These are phyloP conservation scores for Chrysaora quinquecirrha DNA, from an alignment of 30 jellyfish, hydroid and myxozoan genomes.

Conservation along the genomic window DNA sequence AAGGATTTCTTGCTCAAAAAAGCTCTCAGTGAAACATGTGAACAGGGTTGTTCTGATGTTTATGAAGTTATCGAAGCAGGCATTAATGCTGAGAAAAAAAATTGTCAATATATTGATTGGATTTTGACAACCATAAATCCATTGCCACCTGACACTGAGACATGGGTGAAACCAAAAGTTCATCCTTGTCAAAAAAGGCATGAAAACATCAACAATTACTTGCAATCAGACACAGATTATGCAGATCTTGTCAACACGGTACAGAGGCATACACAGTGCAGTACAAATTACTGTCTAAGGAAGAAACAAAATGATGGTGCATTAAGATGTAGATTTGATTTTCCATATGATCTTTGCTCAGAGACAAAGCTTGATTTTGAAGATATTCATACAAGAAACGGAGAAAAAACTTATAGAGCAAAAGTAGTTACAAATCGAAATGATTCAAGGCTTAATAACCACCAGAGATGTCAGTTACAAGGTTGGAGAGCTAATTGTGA, in stretches of 20 bases:
- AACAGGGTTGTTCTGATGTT: neutral
- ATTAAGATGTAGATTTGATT: conserved; percentile 13
- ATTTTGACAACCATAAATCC: conserved; percentile 22
- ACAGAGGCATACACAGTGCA: conserved; percentile 27
- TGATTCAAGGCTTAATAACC: conserved; percentile 24
- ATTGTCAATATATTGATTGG: conserved; percentile 28
- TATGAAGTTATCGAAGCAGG: neutral
- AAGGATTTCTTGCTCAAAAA: conserved; percentile 28
- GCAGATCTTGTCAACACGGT: conserved; percentile 36
- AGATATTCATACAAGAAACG: conserved; percentile 33
- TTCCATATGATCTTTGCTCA: conserved; percentile 14
- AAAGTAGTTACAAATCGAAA: conserved; percentile 14
- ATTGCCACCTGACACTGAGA: conserved; percentile 36
- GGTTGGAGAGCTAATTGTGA: too few species aligned
- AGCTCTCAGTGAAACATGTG: neutral
- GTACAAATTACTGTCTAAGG: neutral
- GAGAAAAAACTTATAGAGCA: conserved; percentile 3
- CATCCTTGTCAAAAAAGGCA: conserved; percentile 20
- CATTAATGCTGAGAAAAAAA: neutral
- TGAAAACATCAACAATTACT: neutral
- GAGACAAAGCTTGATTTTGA: conserved; percentile 3
- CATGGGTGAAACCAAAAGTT: conserved; percentile 28
- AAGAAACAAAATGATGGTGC: neutral
- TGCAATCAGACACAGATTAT: conserved; percentile 16
- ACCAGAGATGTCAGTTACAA: conserved; percentile 21